These are phyloP conservation scores for Cherax destructor DNA, from an alignment of 1,140 invertebrate genomes.

Conservation along the genomic window DNA sequence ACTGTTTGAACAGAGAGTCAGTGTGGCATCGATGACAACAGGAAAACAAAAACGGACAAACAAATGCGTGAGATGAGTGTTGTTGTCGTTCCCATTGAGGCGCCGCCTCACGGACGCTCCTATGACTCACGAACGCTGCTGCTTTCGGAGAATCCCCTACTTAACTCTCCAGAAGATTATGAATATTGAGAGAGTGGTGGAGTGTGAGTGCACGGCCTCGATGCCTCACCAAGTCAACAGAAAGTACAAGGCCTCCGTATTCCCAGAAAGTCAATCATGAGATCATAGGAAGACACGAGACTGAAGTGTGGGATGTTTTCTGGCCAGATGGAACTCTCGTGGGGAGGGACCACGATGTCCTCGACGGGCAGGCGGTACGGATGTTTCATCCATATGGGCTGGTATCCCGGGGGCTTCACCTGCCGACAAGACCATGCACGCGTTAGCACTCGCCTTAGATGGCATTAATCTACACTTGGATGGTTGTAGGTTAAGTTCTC, in stretches of 20 bases:
- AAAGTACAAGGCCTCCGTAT: background rate
- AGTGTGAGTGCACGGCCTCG: background rate
- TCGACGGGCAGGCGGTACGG: conserved; percentile 66
- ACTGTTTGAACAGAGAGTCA: background rate
- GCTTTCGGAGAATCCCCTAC: background rate
- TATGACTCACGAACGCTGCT: background rate
- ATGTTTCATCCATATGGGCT: conserved; percentile 50
- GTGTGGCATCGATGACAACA: background rate
- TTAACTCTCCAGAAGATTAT: too few species aligned
- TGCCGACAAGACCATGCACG: conserved; percentile 20
- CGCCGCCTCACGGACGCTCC: background rate
- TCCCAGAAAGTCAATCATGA: conserved; percentile 69
- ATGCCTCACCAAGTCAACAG: background rate
- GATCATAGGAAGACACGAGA: conserved; percentile 70
- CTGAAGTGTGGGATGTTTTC: conserved; percentile 67
- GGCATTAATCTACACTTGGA: background rate
- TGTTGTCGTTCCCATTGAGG: background rate
- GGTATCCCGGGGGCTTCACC: conserved; percentile 4
- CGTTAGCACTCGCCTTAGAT: conserved; percentile 14
- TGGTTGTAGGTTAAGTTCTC: background rate
- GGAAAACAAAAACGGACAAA: background rate
- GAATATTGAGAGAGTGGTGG: background rate
- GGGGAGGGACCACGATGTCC: conserved; percentile 53
- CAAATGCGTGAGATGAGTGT: background rate
- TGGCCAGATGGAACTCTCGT: conserved; percentile 71